Conservation (phyloP, 2,888 invertebrate species). For the Pachliopta kotzebuea region DNA sequence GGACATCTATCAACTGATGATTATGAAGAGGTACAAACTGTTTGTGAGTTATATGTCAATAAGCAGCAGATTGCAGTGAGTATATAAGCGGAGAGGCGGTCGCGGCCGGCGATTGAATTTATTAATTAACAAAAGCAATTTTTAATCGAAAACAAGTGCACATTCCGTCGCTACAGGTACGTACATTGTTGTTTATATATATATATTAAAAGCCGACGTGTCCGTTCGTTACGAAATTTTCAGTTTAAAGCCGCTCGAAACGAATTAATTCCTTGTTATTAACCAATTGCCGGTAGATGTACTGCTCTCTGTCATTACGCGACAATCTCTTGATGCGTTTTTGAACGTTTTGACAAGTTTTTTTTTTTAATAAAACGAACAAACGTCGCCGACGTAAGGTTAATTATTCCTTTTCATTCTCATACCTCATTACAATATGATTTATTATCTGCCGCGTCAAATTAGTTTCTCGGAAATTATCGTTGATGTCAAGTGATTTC, state of each 20-base stretch:
- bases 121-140: not conserved
- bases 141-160: not conserved
- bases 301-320: conserved; percentile 17
- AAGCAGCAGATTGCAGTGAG: too few relatives aligned
- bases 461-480: not conserved
- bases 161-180: conserved; percentile 4
- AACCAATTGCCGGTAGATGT: conserved; percentile 27
- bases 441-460: conserved; percentile 1
- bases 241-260: conserved; percentile 21
- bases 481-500: not conserved
- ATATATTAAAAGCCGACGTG: not conserved
- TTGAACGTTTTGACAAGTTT: not conserved
- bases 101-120: too few relatives aligned
- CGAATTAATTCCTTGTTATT: conserved; percentile 27
- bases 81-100: too few relatives aligned
- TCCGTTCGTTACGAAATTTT: conserved; percentile 14
- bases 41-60: too few relatives aligned
- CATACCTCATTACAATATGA: not conserved
- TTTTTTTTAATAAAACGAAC: not conserved
- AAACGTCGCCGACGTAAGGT: not conserved
- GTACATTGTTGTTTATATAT: not conserved
- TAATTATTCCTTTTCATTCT: not conserved
- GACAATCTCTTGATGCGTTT: conserved; percentile 20
- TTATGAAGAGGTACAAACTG: too few relatives aligned
- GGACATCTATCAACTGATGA: too few relatives aligned